Conservation (phyloP, 1,140 invertebrate species). For the Arctopsyche grandis region DNA sequence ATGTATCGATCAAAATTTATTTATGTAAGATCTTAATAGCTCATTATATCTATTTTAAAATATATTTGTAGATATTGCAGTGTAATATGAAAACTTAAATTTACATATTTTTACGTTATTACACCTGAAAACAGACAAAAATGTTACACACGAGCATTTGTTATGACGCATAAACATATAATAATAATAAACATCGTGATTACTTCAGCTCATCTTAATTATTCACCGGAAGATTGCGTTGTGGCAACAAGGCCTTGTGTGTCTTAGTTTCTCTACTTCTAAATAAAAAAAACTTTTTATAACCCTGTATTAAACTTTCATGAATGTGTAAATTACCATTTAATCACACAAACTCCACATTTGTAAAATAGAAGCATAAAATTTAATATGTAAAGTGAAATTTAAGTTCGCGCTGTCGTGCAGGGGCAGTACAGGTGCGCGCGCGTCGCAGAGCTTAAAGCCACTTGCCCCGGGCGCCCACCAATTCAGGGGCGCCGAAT, state of each 20-base stretch:
- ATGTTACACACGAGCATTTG: background rate
- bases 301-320: slow-evolving; percentile 14
- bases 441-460: too few species aligned
- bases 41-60: too few species aligned
- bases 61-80: too few species aligned
- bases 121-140: background rate
- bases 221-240: slow-evolving; percentile 49
- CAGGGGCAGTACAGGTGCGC: too few species aligned
- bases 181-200: background rate
- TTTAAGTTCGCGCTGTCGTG: too few species aligned
- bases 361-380: background rate
- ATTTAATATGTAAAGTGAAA: too few species aligned
- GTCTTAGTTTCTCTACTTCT: slow-evolving; percentile 44
- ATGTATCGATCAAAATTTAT: too few species aligned
- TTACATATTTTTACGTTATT: too few species aligned
- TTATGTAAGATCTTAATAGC: too few species aligned
- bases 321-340: background rate
- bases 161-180: background rate
- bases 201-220: slow-evolving; percentile 45
- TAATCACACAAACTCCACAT: background rate
- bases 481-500: too few species aligned
- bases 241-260: slow-evolving; percentile 46
- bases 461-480: too few species aligned
- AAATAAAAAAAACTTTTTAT: slow-evolving; percentile 19
- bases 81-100: too few species aligned